Base-by-base conservation (phyloP, 2,888 invertebrate species). In the Agonopterix alstromeriana region DNA sequence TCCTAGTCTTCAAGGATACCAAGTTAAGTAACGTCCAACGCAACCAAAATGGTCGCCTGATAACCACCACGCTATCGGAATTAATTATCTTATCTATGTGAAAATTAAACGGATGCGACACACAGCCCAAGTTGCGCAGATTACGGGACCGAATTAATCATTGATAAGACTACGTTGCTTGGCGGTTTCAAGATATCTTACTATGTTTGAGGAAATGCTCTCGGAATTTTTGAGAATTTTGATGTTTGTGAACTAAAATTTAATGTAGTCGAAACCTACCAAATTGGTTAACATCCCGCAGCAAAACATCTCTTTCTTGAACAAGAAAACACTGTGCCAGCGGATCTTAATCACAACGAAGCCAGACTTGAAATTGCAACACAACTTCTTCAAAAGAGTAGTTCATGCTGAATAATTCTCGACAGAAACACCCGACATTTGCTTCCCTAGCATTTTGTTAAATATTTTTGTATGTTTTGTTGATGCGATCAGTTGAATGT, bases 1-100 rank as follows among this genome's bases (percentile, higher is more conserved):
- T 42, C 11, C 41, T 46, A 43, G 40, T 48, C 53, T 46, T 53
- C 52, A 57, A 56, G 55, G 59, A 58, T 59, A 57, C 49, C 40
- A 42, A 44, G 45, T 47, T 44, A 51, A 52, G 45, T 44, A 44
- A 54, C 55, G 57, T 61, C 55, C 49, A 62, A 53, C 59, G 60
- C 57, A 65, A 67, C 57, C 60, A 55, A 58, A 63, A 66, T 63
- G 58, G 58, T 57, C 59, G 51, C 46, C 48, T 57, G 68, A 73
- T 75, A 70, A 65, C 61, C 61, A 59, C 56, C 55, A 56, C 54
- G 60, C 66, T 77, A 81, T 80, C 74, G 54, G 60, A 58, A 63
- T 63, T 66, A 63, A 59, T 66, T 81, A 82, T 84, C 83, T 86
- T 82, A 86, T 85, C 85, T 70, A 53, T 58, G 65, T 70, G 65